phyloP scores from a whole-genome alignment of 2,113 vertebrate species.

The Orientallactaga bullata region DNA sequence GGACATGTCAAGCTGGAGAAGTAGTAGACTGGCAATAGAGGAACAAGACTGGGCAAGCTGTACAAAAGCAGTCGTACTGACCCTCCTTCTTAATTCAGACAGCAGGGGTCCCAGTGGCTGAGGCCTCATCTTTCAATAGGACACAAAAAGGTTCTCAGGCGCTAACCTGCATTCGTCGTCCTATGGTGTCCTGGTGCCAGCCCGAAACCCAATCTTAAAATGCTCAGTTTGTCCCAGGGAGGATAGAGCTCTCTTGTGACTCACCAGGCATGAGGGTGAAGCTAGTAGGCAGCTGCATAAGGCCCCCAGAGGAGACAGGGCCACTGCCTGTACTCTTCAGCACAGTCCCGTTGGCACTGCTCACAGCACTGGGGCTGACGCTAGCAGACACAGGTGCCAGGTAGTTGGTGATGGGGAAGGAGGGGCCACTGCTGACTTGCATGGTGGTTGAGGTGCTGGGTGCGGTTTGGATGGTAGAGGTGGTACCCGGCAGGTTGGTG shows the following conservation, averaged over 20 bases:
- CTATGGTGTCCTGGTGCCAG: constrained; percentile 26
- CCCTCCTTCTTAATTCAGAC: constrained; percentile 90
- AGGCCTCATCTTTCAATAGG: constrained; percentile 87
- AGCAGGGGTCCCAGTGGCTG: constrained; percentile 89
- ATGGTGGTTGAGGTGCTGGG: constrained; percentile 98
- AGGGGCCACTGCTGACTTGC: constrained; percentile 97
- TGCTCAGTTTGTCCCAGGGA: constrained; percentile 34
- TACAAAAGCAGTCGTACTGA: constrained; percentile 89
- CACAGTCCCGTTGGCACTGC: constrained; percentile 96
- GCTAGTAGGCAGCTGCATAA: constrained; percentile 96
- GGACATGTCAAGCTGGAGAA: constrained; percentile 88
- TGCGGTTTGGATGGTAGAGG: constrained; percentile 92
- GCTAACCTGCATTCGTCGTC: constrained; percentile 13
- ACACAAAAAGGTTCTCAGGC: constrained; percentile 73
- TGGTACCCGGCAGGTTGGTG: constrained; percentile 95
- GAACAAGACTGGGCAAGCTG: constrained; percentile 83
- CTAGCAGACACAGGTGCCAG: constrained; percentile 95
- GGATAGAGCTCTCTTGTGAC: constrained; percentile 68
- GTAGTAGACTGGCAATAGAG: constrained; percentile 87
- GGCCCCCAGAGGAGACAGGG: constrained; percentile 90
- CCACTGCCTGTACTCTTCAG: constrained; percentile 93
- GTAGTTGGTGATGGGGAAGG: constrained; percentile 99
- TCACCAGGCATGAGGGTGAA: constrained; percentile 99
- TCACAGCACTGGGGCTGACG: constrained; percentile 89
- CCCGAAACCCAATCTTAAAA: constrained; percentile 64